phyloP scores from a whole-genome alignment of 2,797 vertebrate genomes.

The Mus minutoides region DNA sequence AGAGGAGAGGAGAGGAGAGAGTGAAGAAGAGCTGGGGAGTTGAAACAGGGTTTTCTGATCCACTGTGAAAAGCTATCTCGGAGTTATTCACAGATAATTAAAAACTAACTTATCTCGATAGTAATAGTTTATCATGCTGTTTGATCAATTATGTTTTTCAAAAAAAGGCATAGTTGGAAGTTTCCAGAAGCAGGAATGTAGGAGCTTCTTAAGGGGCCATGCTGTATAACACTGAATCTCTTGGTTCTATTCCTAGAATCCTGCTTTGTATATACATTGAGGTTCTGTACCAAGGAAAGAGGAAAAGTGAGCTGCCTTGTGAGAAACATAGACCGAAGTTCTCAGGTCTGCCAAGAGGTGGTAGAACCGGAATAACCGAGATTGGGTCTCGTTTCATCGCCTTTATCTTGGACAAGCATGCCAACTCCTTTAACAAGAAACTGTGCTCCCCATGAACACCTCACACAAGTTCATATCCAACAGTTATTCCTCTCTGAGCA shows the following conservation, averaged over 20 bases:
- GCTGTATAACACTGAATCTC: neutral
- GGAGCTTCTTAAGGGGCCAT: neutral
- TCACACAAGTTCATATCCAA: neutral
- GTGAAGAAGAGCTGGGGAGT: neutral
- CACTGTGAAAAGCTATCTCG: constrained; percentile 2
- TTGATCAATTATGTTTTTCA: constrained; percentile 56
- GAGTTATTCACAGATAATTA: constrained; percentile 50
- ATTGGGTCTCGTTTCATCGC: neutral
- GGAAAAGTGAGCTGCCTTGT: neutral
- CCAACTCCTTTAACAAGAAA: neutral
- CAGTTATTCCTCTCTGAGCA: neutral
- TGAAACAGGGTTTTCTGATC: neutral
- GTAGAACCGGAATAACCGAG: neutral
- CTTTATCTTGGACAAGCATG: neutral
- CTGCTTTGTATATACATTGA: neutral
- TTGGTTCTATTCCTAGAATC: neutral
- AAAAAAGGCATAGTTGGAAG: neutral
- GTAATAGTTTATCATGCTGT: constrained; percentile 39
- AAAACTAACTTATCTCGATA: constrained; percentile 49
- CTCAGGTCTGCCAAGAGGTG: neutral
- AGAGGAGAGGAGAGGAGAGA: neutral
- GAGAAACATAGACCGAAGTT: constrained; percentile 23
- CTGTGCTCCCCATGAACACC: neutral
- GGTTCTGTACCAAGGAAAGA: neutral
- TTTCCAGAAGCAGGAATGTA: neutral